These are phyloP conservation scores for Botrylloides violaceus DNA, from an alignment of 23 tunicate species.

Conservation along the genomic window DNA sequence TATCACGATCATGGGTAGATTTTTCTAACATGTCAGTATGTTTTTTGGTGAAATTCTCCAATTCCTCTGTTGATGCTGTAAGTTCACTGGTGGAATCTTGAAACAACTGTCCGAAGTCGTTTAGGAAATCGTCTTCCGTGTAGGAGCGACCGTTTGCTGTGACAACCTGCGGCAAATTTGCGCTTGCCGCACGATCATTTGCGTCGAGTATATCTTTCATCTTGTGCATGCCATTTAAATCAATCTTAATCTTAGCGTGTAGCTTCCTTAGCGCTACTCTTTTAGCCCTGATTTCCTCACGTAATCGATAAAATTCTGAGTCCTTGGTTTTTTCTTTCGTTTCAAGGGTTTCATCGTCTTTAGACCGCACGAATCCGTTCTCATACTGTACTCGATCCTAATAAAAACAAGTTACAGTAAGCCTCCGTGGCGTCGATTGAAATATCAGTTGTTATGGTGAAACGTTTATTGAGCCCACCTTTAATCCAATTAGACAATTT, in stretches of 20 bases:
- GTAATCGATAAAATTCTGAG: neutral
- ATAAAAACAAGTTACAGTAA: no score
- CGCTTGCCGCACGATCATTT: neutral
- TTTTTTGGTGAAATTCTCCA: slow-evolving; percentile 3
- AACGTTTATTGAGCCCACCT: neutral
- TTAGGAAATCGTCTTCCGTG: slow-evolving; percentile 10
- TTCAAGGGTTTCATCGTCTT: neutral
- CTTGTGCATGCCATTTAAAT: neutral
- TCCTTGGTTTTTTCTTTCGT: neutral
- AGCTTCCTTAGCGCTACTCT: neutral
- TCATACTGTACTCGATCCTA: no score
- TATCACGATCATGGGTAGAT: neutral
- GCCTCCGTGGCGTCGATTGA: neutral
- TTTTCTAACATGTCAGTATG: neutral
- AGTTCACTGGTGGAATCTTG: neutral
- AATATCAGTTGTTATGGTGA: neutral
- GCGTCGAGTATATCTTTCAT: slow-evolving; percentile 12
- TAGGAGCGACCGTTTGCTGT: neutral
- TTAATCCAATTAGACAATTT: neutral
- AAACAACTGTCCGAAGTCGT: slow-evolving; percentile 7
- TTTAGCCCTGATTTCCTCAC: neutral
- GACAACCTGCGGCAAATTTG: slow-evolving; percentile 16
- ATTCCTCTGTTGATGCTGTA: neutral
- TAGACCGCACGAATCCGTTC: neutral
- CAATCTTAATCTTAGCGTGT: slow-evolving; percentile 17